phyloP scores from a whole-genome alignment of 2,888 invertebrate genomes.

The Chalcosyrphus nemorum region DNA sequence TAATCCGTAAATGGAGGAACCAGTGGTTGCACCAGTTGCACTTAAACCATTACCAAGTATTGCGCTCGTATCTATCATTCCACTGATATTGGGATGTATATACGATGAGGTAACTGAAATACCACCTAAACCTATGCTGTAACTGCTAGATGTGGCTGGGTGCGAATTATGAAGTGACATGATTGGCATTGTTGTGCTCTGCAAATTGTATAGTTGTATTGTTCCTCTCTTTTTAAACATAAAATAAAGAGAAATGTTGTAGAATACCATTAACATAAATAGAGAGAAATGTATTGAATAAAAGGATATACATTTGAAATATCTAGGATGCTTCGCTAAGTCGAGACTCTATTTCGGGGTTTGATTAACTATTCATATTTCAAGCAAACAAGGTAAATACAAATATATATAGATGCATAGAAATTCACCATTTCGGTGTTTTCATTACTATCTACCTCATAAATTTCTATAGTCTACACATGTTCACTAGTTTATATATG shows the following conservation, averaged over 20 bases:
- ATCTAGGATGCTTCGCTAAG: too few species aligned
- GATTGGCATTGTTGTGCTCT: slow-evolving; percentile 86
- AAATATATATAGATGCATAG: too few species aligned
- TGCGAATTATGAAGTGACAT: slow-evolving; percentile 83
- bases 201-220: slow-evolving; percentile 83
- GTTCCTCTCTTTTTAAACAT: slow-evolving; percentile 79
- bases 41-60: slow-evolving; percentile 77
- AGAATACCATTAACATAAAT: not conserved
- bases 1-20: slow-evolving; percentile 78
- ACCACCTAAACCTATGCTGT: slow-evolving; percentile 81
- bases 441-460: too few species aligned
- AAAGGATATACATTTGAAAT: too few species aligned
- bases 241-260: slow-evolving; percentile 31
- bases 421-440: too few species aligned
- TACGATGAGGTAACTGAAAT: slow-evolving; percentile 79
- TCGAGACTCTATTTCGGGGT: too few species aligned
- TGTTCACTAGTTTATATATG: too few species aligned
- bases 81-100: slow-evolving; percentile 80
- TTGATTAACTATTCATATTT: too few species aligned
- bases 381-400: too few species aligned
- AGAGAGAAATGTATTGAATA: too few species aligned
- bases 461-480: too few species aligned
- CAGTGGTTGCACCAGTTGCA: slow-evolving; percentile 77
- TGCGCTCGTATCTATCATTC: slow-evolving; percentile 78
- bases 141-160: slow-evolving; percentile 81